These are phyloP conservation scores for Boulengerochromis microlepis DNA, from an alignment of 2,113 vertebrate species.

Conservation along the genomic window DNA sequence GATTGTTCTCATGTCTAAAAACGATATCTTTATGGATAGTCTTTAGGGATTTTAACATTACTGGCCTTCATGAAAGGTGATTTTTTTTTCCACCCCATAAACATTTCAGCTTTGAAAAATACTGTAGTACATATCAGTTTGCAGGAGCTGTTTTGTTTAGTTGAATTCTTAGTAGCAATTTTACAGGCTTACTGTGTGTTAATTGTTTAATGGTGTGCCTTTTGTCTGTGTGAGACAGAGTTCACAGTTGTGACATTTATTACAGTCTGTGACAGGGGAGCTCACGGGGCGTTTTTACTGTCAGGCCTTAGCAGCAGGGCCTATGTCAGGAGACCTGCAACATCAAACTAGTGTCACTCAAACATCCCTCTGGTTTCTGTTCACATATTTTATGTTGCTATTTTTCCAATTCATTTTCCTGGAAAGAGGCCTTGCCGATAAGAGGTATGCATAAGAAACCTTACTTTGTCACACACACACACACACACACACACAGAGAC, in stretches of 20 bases:
- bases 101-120: slow-evolving; percentile 13
- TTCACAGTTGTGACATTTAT: slow-evolving; percentile 42
- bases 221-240: slow-evolving; percentile 17
- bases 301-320: slow-evolving; percentile 7
- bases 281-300: slow-evolving; percentile 32
- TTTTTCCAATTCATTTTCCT: slow-evolving; percentile 25
- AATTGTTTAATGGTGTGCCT: slow-evolving; percentile 30
- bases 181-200: slow-evolving; percentile 18
- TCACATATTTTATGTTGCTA: slow-evolving; percentile 27
- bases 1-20: neutral
- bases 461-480: neutral
- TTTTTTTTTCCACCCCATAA: slow-evolving; percentile 31
- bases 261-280: slow-evolving; percentile 22
- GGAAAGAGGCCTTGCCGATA: slow-evolving; percentile 27
- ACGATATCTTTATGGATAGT: neutral
- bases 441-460: neutral
- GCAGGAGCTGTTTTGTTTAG: slow-evolving; percentile 1
- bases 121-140: slow-evolving; percentile 6
- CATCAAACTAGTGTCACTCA: slow-evolving; percentile 38
- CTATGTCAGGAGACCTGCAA: slow-evolving; percentile 43
- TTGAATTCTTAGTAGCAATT: neutral
- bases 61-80: neutral
- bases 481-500: neutral
- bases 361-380: slow-evolving; percentile 51
- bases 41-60: slow-evolving; percentile 3